Evolutionary conservation across 2,888 invertebrate genomes (phyloP), one percentile per base, ranked within the genome.

Genomic region (Drosophila phalerata): DNA sequence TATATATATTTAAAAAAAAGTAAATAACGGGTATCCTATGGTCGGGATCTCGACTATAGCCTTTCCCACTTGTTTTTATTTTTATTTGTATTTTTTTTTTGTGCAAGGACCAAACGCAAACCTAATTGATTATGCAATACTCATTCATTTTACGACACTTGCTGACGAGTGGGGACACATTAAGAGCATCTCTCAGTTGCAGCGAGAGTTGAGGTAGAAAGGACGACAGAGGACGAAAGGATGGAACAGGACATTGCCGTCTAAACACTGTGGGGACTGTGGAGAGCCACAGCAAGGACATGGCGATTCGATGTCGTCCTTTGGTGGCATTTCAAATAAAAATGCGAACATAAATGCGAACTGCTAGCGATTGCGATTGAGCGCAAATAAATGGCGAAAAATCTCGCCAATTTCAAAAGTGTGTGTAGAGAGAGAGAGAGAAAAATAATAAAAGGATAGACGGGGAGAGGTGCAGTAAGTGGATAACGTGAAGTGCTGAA

Each of bases 291-390:
- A 69, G 43, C 37, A 61, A 72, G 70, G 66, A 77, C 79, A 37
- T n/a, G 13, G 37, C 37, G n/a, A 52, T 43, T 64, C 48, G 60
- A 52, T 57, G 48, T 57, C 58, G 70, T 69, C 55, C 61, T 72
- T 66, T 74, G 80, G 70, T 82, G 61, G 83, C 76, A 85, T 85
- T 85, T 74, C 64, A 67, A 83, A 80, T 79, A 85, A 85, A 75
- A 76, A 69, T 83, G 81, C 79, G 68, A 72, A 69, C 78, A 77
- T 74, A 73, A 79, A 85, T 72, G 80, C 61, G 25, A 73, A 64
- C 68, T 48, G 60, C 51, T 47, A 51, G 47, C 47, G 47, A 45
- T 45, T 34, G 77, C 78, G 79, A 83, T 77, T 85, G 80, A 82
- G 73, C 56, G 57, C 57, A 81, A 84, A 79, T 73, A 81, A 82